phyloP scores from a whole-genome alignment of 2,888 invertebrate species.

The Acrocyrtus sp. region DNA sequence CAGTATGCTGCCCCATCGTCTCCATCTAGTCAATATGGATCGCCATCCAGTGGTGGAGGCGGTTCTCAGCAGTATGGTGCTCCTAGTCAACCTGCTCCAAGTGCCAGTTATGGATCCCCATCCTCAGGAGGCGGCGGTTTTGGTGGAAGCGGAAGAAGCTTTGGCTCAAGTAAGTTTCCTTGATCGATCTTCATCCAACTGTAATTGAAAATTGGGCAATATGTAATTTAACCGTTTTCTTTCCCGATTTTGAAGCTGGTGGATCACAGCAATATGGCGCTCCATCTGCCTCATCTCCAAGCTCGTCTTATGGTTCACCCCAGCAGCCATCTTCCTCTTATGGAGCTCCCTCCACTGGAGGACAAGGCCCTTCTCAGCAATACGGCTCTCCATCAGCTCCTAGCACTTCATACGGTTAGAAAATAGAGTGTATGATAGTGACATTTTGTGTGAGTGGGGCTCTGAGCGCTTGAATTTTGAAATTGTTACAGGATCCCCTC shows the following conservation, averaged over 20 bases:
- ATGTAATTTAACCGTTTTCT: neutral
- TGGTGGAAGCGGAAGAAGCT: constrained; percentile 17
- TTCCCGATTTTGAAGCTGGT: constrained; percentile 10
- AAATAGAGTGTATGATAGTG: too few relatives aligned
- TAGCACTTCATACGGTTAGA: constrained; percentile 6
- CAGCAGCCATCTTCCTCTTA: neutral
- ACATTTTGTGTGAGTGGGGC: too few relatives aligned
- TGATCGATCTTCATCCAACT: neutral
- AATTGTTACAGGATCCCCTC: constrained; percentile 6
- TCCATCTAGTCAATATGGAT: constrained; percentile 30
- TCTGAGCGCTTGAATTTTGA: too few relatives aligned
- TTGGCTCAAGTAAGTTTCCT: constrained; percentile 19
- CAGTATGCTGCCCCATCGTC: constrained; percentile 19
- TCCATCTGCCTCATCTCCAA: constrained; percentile 14
- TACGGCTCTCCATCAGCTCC: constrained; percentile 7
- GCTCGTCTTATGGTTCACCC: constrained; percentile 6
- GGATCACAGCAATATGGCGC: constrained; percentile 25
- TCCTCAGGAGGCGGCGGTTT: constrained; percentile 6
- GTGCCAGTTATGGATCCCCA: constrained; percentile 15
- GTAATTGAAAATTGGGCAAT: neutral
- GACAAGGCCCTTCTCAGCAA: neutral
- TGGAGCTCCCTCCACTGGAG: neutral
- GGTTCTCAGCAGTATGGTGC: constrained; percentile 20
- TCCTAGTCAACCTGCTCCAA: constrained; percentile 19
- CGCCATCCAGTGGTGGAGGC: constrained; percentile 13